Evolutionary conservation across 2,113 vertebrate genomes (phyloP).

Genomic region (Chascanopsetta lugubris): DNA sequence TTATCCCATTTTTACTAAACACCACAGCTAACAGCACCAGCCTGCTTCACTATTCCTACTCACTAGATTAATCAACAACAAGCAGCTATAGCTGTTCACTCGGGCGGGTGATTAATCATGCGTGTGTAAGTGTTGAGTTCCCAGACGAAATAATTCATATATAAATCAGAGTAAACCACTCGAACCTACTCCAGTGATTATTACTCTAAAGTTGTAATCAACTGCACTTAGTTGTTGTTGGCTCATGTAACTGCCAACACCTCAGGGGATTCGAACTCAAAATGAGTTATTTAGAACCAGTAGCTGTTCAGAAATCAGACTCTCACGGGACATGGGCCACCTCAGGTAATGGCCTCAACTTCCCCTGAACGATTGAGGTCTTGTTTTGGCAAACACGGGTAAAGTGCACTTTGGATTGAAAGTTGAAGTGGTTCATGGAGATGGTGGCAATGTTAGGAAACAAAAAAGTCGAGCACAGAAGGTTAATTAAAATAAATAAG

Average conservation of each 20-base stretch:
- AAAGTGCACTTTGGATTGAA: no score
- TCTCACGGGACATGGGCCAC: no score
- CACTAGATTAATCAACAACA: background rate
- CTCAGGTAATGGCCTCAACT: no score
- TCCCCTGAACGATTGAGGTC: no score
- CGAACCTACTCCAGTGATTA: background rate
- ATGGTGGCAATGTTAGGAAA: no score
- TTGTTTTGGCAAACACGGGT: no score
- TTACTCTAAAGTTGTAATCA: background rate
- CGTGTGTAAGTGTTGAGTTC: background rate
- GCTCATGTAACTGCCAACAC: no score
- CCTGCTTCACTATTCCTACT: background rate
- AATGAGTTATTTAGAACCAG: background rate
- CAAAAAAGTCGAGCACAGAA: no score
- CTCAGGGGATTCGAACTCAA: no score
- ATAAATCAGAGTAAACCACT: background rate
- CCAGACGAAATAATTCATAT: background rate
- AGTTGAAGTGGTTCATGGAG: no score
- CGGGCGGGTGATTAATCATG: background rate
- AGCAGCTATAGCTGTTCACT: background rate
- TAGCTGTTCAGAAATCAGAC: background rate
- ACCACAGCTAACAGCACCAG: background rate
- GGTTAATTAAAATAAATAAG: no score
- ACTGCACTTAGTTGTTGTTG: background rate
- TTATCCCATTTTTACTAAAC: background rate